Evolutionary conservation across 2,113 vertebrate genomes (phyloP), one percentile per base, ranked within the genome.

Genomic region (Cyanistes caeruleus): DNA sequence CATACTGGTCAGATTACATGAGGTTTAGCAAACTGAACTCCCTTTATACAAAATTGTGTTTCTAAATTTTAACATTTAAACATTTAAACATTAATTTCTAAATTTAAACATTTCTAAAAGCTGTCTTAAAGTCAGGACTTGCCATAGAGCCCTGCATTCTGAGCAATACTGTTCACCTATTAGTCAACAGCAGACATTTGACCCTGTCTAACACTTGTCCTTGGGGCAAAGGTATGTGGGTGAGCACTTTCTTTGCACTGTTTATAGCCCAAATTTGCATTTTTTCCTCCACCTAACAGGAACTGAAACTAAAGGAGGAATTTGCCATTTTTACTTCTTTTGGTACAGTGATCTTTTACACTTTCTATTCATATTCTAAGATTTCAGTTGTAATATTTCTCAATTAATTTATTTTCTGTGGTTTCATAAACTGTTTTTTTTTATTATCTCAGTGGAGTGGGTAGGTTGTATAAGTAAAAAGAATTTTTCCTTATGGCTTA

Each of bases 151-250:
- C 31, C n/a, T 62, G 15, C 8, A 16, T 24, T 87, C 22, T 72
- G 31, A 90, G 18, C 35, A 72, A 25, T 18, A 8, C 18, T 64
- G 6, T 49, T 91, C n/a, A 53, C 11, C 15, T 74, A 7, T 49
- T 52, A 67, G 27, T 10, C 3, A 6, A 33, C 4, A 77, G 9
- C 35, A 84, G 35, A 28, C 16, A 13, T 31, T 86, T 28, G 23
- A 69, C 5, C 11, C 11, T 79, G 46, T 82, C 41, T 87, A 67
- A 64, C 49, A 44, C 7, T 84, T 78, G 56, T 63, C 23, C 11
- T 49, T 62, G 22, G 58, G 52, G 10, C 13, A 64, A 16, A 52
- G 5, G 8, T 0, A 0, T 20, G 11, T 23, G 39, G 0, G 3
- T 72, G 25, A 79, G 22, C 20, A 46, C 15, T 72, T 74, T 44